phyloP scores from a whole-genome alignment of 2,113 vertebrate species.

The Ginglymostoma cirratum region DNA sequence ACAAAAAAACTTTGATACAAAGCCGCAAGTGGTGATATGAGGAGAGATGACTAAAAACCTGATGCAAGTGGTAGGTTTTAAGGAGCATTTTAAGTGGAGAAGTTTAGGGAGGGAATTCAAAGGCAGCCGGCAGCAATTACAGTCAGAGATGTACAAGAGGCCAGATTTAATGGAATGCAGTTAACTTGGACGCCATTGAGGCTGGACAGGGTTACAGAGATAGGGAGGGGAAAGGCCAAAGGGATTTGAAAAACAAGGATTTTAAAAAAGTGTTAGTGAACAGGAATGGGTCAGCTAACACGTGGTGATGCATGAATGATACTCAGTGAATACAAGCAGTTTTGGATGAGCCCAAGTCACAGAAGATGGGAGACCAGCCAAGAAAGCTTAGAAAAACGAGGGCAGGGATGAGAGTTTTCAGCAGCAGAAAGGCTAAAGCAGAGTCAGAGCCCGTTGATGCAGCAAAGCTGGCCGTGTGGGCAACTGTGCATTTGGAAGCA shows the following conservation, averaged over 20 bases:
- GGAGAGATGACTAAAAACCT: background rate
- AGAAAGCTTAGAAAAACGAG: background rate
- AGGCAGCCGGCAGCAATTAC: background rate
- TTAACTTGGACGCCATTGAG: background rate
- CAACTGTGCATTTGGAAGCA: too few relatives aligned
- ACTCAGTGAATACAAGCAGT: background rate
- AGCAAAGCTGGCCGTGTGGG: too few relatives aligned
- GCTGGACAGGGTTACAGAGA: background rate
- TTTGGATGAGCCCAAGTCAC: background rate
- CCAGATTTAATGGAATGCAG: background rate
- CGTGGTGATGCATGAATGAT: background rate
- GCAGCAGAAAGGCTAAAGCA: too few relatives aligned
- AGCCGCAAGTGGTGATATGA: background rate
- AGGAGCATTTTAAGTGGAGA: background rate
- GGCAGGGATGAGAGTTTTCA: too few relatives aligned
- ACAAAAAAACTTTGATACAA: background rate
- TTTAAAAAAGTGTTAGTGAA: background rate
- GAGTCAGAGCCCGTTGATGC: too few relatives aligned
- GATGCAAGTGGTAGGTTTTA: background rate
- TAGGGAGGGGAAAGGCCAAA: background rate
- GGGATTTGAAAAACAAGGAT: background rate
- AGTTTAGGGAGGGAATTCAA: background rate
- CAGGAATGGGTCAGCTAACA: background rate
- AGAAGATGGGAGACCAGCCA: background rate
- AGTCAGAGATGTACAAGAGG: background rate